phyloP scores from a whole-genome alignment of 2,797 vertebrate genomes.

The Acestrorhynchus altus region DNA sequence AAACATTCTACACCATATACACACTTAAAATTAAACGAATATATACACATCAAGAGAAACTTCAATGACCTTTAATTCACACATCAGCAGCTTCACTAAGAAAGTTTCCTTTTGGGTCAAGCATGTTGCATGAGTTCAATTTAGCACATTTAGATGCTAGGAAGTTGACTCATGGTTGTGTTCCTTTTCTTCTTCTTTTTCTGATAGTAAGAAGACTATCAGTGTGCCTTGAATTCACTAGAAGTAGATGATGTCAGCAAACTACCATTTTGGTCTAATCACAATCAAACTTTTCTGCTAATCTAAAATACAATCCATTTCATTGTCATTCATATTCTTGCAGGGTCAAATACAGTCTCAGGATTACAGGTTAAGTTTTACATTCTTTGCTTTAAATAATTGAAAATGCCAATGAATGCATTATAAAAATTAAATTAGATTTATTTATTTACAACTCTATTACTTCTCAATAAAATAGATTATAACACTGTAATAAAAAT shows the following conservation, averaged over 20 bases:
- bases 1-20: no score
- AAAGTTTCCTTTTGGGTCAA: constrained; percentile 5
- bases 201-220: background rate
- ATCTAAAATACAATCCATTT: background rate
- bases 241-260: background rate
- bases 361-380: no score
- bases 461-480: no score
- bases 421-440: no score
- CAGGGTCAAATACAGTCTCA: no score
- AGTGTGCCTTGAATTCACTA: background rate
- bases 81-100: constrained; percentile 5
- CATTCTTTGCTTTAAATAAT: no score
- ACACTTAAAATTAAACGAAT: no score
- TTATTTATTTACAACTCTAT: no score
- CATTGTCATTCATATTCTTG: background rate
- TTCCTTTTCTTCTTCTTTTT: background rate
- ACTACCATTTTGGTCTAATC: background rate
- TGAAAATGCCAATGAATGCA: no score
- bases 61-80: constrained; percentile 5
- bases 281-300: background rate
- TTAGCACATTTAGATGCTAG: constrained; percentile 18
- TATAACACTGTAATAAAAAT: no score
- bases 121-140: background rate
- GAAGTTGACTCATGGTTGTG: constrained; percentile 22
- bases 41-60: background rate